Conservation (phyloP, 1,140 invertebrate species). For the Nixonia krombeini region DNA sequence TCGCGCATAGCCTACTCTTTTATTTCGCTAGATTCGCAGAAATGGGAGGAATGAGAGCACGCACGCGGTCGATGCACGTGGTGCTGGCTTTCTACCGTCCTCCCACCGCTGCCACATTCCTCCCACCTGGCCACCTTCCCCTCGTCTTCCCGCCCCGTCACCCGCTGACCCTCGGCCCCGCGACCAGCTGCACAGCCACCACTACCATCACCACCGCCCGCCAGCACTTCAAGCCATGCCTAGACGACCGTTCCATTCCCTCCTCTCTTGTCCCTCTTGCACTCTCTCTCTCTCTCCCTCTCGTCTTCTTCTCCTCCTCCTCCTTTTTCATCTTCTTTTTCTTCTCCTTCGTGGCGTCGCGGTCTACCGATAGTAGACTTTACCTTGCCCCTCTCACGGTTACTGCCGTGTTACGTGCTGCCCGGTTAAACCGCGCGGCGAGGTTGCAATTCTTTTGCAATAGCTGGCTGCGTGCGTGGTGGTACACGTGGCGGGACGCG, state of each 20-base stretch:
- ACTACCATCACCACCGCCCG: neutral
- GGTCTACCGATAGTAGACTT: constrained; percentile 19
- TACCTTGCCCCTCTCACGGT: constrained; percentile 38
- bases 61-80: constrained; percentile 63
- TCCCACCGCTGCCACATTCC: constrained; percentile 1
- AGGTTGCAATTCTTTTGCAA: too few relatives aligned
- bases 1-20: constrained; percentile 9
- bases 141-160: constrained; percentile 5
- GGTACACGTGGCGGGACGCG: neutral
- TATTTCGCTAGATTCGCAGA: neutral
- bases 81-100: constrained; percentile 40
- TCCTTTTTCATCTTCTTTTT: constrained; percentile 5
- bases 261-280: too few relatives aligned
- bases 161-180: neutral
- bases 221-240: too few relatives aligned
- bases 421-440: too few relatives aligned
- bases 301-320: too few relatives aligned
- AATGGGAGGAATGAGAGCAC: constrained; percentile 36
- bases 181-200: constrained; percentile 1
- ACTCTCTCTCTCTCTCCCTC: too few relatives aligned
- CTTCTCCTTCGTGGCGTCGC: constrained; percentile 21
- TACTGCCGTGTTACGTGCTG: constrained; percentile 39
- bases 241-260: too few relatives aligned
- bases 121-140: neutral
- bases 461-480: neutral